Base-by-base conservation (phyloP, 2,797 vertebrate species). In the Gastrophryne carolinensis region DNA sequence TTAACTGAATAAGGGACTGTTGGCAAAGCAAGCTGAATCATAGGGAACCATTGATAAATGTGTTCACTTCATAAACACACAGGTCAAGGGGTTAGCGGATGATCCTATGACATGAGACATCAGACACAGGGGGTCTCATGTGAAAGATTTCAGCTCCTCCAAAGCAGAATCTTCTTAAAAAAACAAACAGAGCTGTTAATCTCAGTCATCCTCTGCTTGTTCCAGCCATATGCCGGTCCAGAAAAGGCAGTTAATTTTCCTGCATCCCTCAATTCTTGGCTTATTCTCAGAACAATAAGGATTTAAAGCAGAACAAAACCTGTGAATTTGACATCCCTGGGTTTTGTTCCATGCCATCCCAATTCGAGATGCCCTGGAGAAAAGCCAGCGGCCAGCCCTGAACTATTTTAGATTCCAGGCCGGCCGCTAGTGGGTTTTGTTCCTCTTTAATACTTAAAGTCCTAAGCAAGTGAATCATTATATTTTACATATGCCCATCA, bases 51-150 rank as follows among this genome's bases (percentile, higher is more conserved):
- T 29, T 67, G 32, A 60, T 50, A 67, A 60, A n/a, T 67, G 41
- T 57, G 49, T 58, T 58, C n/a, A 63, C 58, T 73, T 39, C 27
- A 41, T 67, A 32, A 63, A 53, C 41, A 49, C 27, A 27, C n/a
- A 71, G 74, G 50, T 41, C 74, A 64, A 6, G 24, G 37, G 74
- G 66, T 77, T 67, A 77, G 68, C 74, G 57, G 67, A 63, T 64
- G 58, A 50, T 56, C 35, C 11, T 10, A 71, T 57, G 58, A 58
- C 74, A 77, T 77, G 74, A 77, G 74, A 76, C 63, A n/a, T 62
- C 35, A 69, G 30, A 61, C 35, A 69, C 58, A 49, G 60, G 49
- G 74, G 66, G 37, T 71, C 74, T 77, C 74, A 27, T 29, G 74
- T 71, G 35, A 37, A 63, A 70, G 37, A 39, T 49, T 77, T 77